Base-by-base conservation (phyloP, 2,888 invertebrate genomes). In the Torymus aiolomorphi region DNA sequence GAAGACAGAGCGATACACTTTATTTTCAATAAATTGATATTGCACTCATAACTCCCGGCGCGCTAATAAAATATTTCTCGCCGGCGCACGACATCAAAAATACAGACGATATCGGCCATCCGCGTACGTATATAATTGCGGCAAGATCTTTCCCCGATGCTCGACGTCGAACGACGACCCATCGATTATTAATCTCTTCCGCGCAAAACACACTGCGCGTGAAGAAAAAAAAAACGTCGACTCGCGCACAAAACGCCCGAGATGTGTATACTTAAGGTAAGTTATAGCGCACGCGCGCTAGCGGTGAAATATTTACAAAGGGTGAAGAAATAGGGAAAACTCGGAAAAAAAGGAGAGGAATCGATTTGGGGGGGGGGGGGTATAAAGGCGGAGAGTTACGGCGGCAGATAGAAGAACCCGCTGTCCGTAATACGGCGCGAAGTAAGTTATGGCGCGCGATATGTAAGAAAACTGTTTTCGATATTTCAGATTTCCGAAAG, bases 401-500 rank as follows among this genome's bases (percentile, higher is more conserved):
- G 62, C n/a, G 16, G 65, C 16, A 69, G 78, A 74, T 63, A 73
- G 78, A 51, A 69, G 18, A 42, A 42, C 20, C 56, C 59, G 5
- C 57, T 51, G 11, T 63, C 18, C 12, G 75, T 65, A 79, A 75
- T 76, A 76, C 61, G 66, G 56, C 80, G 80, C 31, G 80, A 77
- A 77, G 80, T 80, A 80, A 80, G 66, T 80, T 74, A 80, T 77
- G 74, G 77, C 73, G 61, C 54, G 65, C 79, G 66, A 79, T 79
- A 79, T 71, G 75, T 71, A 66, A 65, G 65, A 79, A 75, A 79
- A 79, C 77, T 74, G 80, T 77, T 80, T 80, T 75, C 80, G 77
- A 80, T 80, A 80, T 80, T 80, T 80, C 74, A 77, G 74, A 80
- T 77, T 77, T 77, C 42, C 42, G 42, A 71, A 75, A 80, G 70